Evolutionary conservation across 37 sponge, comb jelly and placozoan genomes (phyloP), one percentile per base, ranked within the genome.

Genomic region (Halichondria panicea): DNA sequence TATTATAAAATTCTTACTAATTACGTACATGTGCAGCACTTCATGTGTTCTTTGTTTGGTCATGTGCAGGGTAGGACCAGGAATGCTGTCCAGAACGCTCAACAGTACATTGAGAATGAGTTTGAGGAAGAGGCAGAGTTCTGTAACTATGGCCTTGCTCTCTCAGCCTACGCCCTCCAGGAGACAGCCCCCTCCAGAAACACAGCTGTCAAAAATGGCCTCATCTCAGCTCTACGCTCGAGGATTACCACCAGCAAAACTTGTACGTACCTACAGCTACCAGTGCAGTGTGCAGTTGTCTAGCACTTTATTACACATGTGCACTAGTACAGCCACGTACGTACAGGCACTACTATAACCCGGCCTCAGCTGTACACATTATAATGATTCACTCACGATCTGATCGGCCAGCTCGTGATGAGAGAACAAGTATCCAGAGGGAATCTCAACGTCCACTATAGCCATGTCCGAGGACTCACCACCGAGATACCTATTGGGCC

Each of bases 391-490:
- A 43, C 53, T 52, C 33, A 53, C 71, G 2, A 70, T 27, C 19
- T 55, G 57, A 55, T 35, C 54, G 12, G 31, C 48, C n/a, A 50
- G 21, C 6, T n/a, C 33, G n/a, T n/a, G 30, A 6, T n/a, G 34
- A 22, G 28, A 43, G 74, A 36, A 77, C 30, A 46, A 12, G 27
- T 68, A 84, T 11, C 86, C 86, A 48, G 86, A 77, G 27, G 79
- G 79, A 5, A 77, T 50, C 33, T 78, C 75, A 22, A 77, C 72
- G 40, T 84, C 86, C 1, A 84, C 46, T 32, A 84, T 77, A 12
- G 86, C 86, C 86, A 84, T 84, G 71, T 78, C 72, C 30, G 86
- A 84, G 0, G 44, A 18, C 25, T 55, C 41, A 12, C 38, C 86
- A 31, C 52, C 33, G 11, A 53, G 38, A 28, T 78, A 84, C 43